phyloP scores from a whole-genome alignment of 2,888 invertebrate species.

The Choreutis nemorana region DNA sequence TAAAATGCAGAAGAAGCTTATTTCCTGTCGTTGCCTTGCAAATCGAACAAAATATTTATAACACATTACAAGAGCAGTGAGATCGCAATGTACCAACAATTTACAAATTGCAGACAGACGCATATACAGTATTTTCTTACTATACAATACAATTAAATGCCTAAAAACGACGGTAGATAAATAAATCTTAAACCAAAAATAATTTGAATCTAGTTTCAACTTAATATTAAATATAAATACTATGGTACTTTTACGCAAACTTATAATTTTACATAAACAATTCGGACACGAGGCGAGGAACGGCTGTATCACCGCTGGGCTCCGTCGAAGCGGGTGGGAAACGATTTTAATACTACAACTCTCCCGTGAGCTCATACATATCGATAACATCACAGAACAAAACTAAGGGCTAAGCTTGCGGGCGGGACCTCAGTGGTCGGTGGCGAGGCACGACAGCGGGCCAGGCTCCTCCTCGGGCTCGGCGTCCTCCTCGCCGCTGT shows the following conservation, averaged over 20 bases:
- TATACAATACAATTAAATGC: constrained; percentile 23
- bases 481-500: constrained; percentile 21
- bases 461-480: constrained; percentile 24
- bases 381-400: constrained; percentile 54
- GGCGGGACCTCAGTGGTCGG: constrained; percentile 14
- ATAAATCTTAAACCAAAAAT: constrained; percentile 34
- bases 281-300: constrained; percentile 26
- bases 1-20: too few relatives aligned
- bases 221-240: too few relatives aligned
- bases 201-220: too few relatives aligned
- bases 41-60: too few relatives aligned
- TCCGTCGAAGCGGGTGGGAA: too few relatives aligned
- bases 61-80: too few relatives aligned
- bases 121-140: constrained; percentile 14
- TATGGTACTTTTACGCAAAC: constrained; percentile 53
- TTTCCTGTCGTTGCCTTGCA: too few relatives aligned
- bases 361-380: constrained; percentile 37
- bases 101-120: too few relatives aligned
- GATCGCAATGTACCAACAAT: too few relatives aligned
- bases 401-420: constrained; percentile 40
- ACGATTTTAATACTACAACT: too few relatives aligned
- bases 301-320: too few relatives aligned
- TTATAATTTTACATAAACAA: constrained; percentile 1
- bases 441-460: constrained; percentile 15
- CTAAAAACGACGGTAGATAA: constrained; percentile 33